Base-by-base conservation (phyloP, 2,113 vertebrate genomes). In the Paradoxurus hermaphroditus region DNA sequence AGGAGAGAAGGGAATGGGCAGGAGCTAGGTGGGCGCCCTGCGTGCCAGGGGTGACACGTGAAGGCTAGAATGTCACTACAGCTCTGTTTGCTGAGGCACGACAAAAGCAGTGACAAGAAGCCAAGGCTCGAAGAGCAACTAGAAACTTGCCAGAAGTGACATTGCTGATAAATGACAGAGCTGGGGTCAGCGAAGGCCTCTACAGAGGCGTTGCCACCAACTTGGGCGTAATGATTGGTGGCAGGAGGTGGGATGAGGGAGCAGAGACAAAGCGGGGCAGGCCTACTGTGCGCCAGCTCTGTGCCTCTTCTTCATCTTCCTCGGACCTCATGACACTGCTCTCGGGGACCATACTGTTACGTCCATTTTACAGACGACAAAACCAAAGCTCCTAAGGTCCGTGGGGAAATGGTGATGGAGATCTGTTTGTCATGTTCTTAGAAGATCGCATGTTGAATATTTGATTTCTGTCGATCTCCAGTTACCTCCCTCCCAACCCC, bases 291-390 rank as follows among this genome's bases (percentile, higher is more conserved):
- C 0, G 5, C 27, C 18, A 53, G 27, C 39, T 72, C 25, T 73
- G 49, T 9, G 27, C 10, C 75, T 68, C 84, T 19, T 3, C 0
- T 21, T 51, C 6, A 3, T 49, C 39, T 51, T 90, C 72, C 73
- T 78, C 53, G n/a, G 14, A 39, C 29, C 18, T 82, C n/a, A 2
- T 14, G 67, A 65, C 27, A 44, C 13, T 15, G 34, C 27, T 62
- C 41, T 16, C 1, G 13, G 59, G 11, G 8, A 83, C 18, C 41
- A 7, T 21, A 6, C 10, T 31, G 0, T 56, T 27, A 2, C 36
- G 49, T 73, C 84, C 88, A 41, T 96, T 88, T 96, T 94, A 92
- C 41, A 86, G 67, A 65, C 44, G 34, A 53, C 56, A 9, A 63
- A 72, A 93, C 10, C 9, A 16, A 93, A 72, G n/a, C 29, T 51